These are phyloP conservation scores for Crocodylus rhombifer DNA, from an alignment of 2,797 vertebrate genomes.

Conservation along the genomic window DNA sequence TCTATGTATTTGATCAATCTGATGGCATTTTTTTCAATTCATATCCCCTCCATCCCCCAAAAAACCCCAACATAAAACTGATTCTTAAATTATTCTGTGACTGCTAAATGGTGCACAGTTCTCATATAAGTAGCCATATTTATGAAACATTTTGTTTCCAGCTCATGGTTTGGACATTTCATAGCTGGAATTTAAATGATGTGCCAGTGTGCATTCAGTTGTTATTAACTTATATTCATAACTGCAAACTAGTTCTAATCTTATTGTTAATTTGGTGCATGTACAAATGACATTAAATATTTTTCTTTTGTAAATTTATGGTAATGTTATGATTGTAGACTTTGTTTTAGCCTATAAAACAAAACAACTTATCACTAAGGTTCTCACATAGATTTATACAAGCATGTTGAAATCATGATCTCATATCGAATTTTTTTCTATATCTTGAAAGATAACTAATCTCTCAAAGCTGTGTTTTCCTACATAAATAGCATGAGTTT, in stretches of 20 bases:
- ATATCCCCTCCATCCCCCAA: background rate
- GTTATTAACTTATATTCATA: conserved; percentile 47
- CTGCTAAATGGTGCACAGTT: conserved; percentile 8
- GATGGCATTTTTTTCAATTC: background rate
- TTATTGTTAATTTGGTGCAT: background rate
- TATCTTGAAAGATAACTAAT: background rate
- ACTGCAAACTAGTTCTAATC: background rate
- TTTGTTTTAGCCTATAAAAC: background rate
- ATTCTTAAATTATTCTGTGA: conserved; percentile 28
- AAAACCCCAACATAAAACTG: background rate
- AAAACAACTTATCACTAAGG: background rate
- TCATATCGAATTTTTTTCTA: background rate
- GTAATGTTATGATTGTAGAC: background rate
- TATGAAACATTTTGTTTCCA: conserved; percentile 62
- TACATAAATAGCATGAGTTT: background rate
- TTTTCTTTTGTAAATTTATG: background rate
- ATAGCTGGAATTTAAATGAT: conserved; percentile 56
- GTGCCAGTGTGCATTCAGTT: conserved; percentile 45
- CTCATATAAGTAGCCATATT: conserved; percentile 46
- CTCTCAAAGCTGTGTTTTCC: rapidly evolving
- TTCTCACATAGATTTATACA: conserved; percentile 5
- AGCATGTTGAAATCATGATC: too few relatives aligned
- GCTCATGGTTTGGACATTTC: conserved; percentile 43
- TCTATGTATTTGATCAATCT: rapidly evolving
- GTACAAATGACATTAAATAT: background rate